These are phyloP conservation scores for Bombus sibiricus DNA, from an alignment of 1,140 invertebrate genomes.

Conservation along the genomic window DNA sequence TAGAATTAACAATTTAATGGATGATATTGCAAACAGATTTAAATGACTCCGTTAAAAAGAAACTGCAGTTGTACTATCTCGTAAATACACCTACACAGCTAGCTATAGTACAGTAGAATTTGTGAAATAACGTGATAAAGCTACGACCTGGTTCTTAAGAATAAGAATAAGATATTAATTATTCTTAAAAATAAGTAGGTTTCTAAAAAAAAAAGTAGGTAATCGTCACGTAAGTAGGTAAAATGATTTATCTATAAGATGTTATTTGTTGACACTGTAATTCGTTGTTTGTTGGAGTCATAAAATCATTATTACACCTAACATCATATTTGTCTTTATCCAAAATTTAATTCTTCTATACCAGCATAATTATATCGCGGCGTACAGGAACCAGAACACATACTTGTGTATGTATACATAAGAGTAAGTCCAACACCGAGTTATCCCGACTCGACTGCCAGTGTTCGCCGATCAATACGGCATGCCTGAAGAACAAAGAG, in stretches of 20 bases:
- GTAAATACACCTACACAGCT: too few relatives aligned
- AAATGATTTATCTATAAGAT: neutral
- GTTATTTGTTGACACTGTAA: neutral
- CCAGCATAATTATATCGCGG: constrained; percentile 28
- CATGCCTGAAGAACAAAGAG: constrained; percentile 60
- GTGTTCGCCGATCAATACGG: constrained; percentile 67
- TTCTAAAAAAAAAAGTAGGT: neutral
- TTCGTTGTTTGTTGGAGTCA: neutral
- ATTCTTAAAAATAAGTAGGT: neutral
- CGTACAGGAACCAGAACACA: constrained; percentile 43
- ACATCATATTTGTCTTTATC: neutral
- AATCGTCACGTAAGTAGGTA: neutral
- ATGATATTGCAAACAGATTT: too few relatives aligned
- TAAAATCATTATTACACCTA: neutral
- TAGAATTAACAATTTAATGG: too few relatives aligned
- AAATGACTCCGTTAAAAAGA: too few relatives aligned
- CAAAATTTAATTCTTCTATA: neutral
- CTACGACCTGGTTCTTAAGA: too few relatives aligned
- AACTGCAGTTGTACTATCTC: too few relatives aligned
- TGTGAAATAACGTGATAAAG: too few relatives aligned
- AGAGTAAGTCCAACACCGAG: constrained; percentile 17
- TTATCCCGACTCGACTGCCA: constrained; percentile 34
- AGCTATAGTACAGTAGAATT: too few relatives aligned
- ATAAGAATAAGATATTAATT: too few relatives aligned
- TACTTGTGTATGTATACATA: neutral